Evolutionary conservation across 30 jellyfish, hydroid and myxozoan genomes (phyloP).

Genomic region (Morbakka virulenta): DNA sequence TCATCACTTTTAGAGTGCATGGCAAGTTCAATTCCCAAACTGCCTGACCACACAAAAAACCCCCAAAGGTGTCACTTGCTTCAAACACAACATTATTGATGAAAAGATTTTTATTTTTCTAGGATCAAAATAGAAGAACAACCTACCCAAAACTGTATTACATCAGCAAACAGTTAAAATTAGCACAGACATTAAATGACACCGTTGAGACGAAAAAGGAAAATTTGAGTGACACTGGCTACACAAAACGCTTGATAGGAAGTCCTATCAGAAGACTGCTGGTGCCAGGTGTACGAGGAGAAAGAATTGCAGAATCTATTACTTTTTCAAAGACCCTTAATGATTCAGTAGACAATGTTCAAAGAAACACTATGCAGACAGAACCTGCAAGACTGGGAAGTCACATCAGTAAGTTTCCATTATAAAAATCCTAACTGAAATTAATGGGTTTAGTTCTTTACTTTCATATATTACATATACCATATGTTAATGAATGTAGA

Average conservation of each 20-base stretch:
- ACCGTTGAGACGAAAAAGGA: not conserved
- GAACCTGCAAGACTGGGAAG: conserved; percentile 85
- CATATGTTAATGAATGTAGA: too few species aligned
- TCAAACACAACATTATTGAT: too few species aligned
- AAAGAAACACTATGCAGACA: conserved; percentile 17
- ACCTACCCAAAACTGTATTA: not conserved
- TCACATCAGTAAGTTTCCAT: conserved; percentile 34
- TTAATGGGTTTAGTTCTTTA: too few species aligned
- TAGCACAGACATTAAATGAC: not conserved
- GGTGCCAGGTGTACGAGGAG: conserved; percentile 90
- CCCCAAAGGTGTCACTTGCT: too few species aligned
- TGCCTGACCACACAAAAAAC: too few species aligned
- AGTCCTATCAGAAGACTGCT: conserved; percentile 38
- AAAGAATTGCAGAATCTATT: conserved; percentile 53
- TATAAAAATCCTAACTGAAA: too few species aligned
- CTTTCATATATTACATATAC: too few species aligned
- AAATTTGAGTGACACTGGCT: not conserved
- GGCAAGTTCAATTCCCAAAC: too few species aligned
- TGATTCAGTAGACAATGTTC: not conserved
- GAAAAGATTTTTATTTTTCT: too few species aligned
- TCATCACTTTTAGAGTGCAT: too few species aligned
- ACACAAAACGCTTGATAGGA: conserved; percentile 24
- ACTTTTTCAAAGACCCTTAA: not conserved
- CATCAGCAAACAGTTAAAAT: not conserved
- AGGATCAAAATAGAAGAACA: not conserved